Evolutionary conservation across 2,888 invertebrate genomes (phyloP), one percentile per base, ranked within the genome.

Genomic region (Drosophila nr. fundita): DNA sequence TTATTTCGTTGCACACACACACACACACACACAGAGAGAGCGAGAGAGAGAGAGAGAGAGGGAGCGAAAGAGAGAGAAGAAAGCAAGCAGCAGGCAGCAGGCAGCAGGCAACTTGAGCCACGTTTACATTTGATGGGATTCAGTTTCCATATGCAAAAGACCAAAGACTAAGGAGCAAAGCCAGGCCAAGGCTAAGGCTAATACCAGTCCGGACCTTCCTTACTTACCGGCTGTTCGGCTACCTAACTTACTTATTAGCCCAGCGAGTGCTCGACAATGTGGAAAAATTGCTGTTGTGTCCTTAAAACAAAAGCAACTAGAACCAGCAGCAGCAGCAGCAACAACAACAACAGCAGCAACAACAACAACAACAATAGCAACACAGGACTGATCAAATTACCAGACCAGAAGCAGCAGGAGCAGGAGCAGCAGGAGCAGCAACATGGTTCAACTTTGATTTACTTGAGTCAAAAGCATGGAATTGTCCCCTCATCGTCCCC

Each of bases 81-180:
- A 11, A 21, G 21, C 13, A 42, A 6, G n/a, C 21, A 21, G 45
- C 2, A 45, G 4, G 21, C 21, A 21, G 45, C 2, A 45, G 4
- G 21, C 42, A 45, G 13, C 6, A 38, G 68, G 87, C 68, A 87
- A 82, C 82, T 76, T 80, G 89, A 88, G 87, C 79, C 70, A 71
- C 69, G 76, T 73, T 85, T 75, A 87, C 86, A 87, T 85, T 85
- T 86, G 82, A 88, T 80, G 80, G 85, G 87, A 80, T 83, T 88
- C 89, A 73, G 53, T 68, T 78, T 62, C 68, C 76, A 82, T 78
- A 83, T 78, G 79, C 68, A 80, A 65, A 73, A 36, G 32, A 13
- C 50, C 21, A 68, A 61, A 58, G 55, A 36, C 24, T 27, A 61
- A 57, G 27, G 15, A 18, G 15, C 18, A 58, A 73, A 38, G 55